Evolutionary conservation across 2,113 vertebrate genomes (phyloP).

Genomic region (Eulemur macaco): DNA sequence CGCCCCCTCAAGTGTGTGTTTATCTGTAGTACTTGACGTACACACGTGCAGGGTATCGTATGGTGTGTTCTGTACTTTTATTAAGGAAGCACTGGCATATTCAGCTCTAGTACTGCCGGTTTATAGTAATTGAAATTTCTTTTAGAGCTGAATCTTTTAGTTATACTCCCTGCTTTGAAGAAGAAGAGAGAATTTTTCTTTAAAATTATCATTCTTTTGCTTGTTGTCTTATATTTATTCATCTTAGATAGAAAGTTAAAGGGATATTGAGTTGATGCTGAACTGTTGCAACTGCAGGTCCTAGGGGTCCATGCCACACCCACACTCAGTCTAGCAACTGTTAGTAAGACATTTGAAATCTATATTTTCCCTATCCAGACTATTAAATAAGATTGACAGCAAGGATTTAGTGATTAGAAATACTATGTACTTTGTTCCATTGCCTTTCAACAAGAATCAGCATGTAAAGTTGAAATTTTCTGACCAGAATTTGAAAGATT

Average conservation of each 20-base stretch:
- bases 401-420: constrained; percentile 75
- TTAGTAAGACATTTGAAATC: background rate
- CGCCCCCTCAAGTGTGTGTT: background rate
- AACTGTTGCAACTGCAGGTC: background rate
- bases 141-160: constrained; percentile 40
- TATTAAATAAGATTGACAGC: constrained; percentile 50
- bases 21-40: background rate
- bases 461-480: constrained; percentile 78
- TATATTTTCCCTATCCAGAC: background rate
- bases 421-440: constrained; percentile 65
- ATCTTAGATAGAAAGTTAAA: constrained; percentile 55
- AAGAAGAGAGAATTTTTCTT: constrained; percentile 18
- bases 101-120: background rate
- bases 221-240: constrained; percentile 4
- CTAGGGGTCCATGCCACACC: background rate
- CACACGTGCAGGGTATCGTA: background rate
- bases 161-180: constrained; percentile 44
- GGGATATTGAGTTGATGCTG: background rate
- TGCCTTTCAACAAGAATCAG: constrained; percentile 76
- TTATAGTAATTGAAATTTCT: background rate
- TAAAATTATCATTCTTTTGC: constrained; percentile 51
- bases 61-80: background rate
- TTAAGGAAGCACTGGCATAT: background rate
- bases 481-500: constrained; percentile 77
- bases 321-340: constrained; percentile 5